phyloP scores from a whole-genome alignment of 2,888 invertebrate species.

The Acanthosepion lycidas region DNA sequence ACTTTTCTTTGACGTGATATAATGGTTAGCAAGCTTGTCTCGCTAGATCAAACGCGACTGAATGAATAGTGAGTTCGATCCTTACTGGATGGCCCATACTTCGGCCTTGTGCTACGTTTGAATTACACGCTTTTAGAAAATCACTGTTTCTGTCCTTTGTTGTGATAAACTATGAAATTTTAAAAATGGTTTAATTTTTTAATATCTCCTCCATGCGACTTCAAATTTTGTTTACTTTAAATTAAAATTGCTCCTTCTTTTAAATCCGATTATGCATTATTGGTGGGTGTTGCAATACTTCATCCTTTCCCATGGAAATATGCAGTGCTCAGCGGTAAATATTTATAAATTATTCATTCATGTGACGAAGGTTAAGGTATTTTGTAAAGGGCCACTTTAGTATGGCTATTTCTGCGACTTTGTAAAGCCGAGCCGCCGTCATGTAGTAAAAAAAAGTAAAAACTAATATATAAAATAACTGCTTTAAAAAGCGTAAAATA shows the following conservation, averaged over 20 bases:
- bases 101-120: no score
- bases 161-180: not conserved
- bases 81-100: no score
- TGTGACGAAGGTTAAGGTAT: not conserved
- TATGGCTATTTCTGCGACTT: no score
- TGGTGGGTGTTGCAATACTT: not conserved
- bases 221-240: not conserved
- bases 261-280: not conserved
- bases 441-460: no score
- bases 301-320: not conserved
- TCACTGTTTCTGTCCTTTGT: not conserved
- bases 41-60: no score
- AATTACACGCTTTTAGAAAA: not conserved
- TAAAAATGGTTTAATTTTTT: not conserved
- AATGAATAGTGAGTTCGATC: no score
- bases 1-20: not conserved
- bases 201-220: not conserved
- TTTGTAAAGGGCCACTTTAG: not conserved
- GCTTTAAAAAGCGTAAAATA: no score
- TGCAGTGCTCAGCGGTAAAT: not conserved
- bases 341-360: not conserved
- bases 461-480: no score
- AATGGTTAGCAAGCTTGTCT: not conserved
- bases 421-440: no score
- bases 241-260: not conserved